Evolutionary conservation across 2,888 invertebrate species (phyloP).

Genomic region (Piscicola geometra): DNA sequence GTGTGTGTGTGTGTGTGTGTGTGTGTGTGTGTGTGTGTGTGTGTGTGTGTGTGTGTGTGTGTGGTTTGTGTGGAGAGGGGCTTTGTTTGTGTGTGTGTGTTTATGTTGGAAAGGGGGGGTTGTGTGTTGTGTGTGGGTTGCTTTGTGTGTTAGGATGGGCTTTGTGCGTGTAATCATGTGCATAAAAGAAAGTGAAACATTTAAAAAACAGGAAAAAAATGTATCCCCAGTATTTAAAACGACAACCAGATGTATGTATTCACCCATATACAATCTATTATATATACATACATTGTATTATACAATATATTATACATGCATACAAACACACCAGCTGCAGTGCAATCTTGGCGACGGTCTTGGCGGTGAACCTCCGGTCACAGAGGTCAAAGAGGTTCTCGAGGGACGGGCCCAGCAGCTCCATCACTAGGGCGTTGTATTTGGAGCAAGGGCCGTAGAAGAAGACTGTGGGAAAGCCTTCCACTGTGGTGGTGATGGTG

Average conservation of each 20-base stretch:
- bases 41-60: too few species aligned
- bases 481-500: conserved; percentile 56
- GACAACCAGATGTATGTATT: not conserved
- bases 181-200: too few species aligned
- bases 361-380: conserved; percentile 93
- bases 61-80: too few species aligned
- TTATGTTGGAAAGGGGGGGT: too few species aligned
- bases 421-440: conserved; percentile 95
- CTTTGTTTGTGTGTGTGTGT: too few species aligned
- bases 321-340: conserved; percentile 81
- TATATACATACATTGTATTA: not conserved
- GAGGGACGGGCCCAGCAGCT: conserved; percentile 93
- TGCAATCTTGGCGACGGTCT: conserved; percentile 96
- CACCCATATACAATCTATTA: not conserved
- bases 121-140: too few species aligned
- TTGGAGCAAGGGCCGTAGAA: conserved; percentile 63
- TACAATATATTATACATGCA: not conserved
- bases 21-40: too few species aligned
- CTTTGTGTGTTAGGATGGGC: too few species aligned
- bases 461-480: conserved; percentile 97
- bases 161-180: too few species aligned
- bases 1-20: too few species aligned
- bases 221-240: not conserved
- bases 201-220: too few species aligned
- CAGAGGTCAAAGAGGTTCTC: conserved; percentile 99